Evolutionary conservation across 1,140 invertebrate species (phyloP), one percentile per base, ranked within the genome.

Genomic region (Aphelinus atriplicis): DNA sequence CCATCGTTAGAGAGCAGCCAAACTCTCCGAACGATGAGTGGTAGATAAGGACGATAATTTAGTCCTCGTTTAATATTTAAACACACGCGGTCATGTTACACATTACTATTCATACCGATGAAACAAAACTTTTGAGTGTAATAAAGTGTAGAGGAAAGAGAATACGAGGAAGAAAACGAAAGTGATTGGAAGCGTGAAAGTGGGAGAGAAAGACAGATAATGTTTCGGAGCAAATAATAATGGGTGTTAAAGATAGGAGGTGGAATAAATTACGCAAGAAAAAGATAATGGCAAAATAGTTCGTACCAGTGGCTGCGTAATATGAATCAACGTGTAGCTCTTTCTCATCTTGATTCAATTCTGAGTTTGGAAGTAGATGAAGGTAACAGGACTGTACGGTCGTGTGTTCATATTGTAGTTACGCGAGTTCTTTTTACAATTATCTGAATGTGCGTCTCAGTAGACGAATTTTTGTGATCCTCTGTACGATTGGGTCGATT

Each of bases 31-130:
- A 70, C 63, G 69, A 53, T 64, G 71, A 72, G 57, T 73, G 75
- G 71, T 77, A n/a, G 10, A 69, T 63, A 66, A 73, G 66, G 66
- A 77, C 60, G 26, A 48, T 68, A n/a, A 62, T 65, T 66, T 71
- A 77, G 71, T 73, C 48, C 71, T 77, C 71, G 75, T 77, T 73
- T 77, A 77, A 77, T 77, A 77, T 77, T 77, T 77, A 77, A 77
- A 77, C 70, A 71, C 61, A 77, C 65, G 71, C 65, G 71, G 66
- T 76, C 65, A 68, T 68, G 55, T 68, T 72, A 72, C 58, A 73
- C 71, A 67, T 76, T 71, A 76, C 63, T 76, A 71, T 71, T 71
- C 68, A 60, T 76, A 71, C 57, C 26, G 55, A 66, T 66, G 48
- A 69, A n/a, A 7, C 53, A 61, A 48, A 73, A 73, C 65, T 66